Conservation (phyloP, 2,113 vertebrate genomes). For the Galeopterus variegatus region DNA sequence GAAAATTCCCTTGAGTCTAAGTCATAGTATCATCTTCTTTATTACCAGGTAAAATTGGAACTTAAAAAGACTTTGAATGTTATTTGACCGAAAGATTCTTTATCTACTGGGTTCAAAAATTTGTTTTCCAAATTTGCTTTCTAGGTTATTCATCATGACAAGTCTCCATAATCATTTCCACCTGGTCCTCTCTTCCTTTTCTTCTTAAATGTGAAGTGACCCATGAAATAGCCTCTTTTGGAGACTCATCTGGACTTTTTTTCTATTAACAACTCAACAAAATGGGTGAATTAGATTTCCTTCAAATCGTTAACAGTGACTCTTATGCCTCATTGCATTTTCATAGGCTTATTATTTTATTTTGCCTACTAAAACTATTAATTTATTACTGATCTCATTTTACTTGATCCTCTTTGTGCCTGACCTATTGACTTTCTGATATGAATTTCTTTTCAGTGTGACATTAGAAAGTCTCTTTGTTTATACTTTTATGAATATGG, state of each 20-base stretch:
- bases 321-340: background rate
- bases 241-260: background rate
- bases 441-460: background rate
- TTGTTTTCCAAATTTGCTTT: background rate
- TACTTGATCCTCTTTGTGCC: background rate
- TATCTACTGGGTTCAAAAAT: background rate
- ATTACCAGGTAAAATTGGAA: background rate
- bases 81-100: background rate
- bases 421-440: background rate
- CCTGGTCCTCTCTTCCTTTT: background rate
- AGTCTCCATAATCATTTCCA: background rate
- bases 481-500: background rate
- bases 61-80: background rate
- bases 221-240: background rate
- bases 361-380: background rate
- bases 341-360: background rate
- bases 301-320: background rate
- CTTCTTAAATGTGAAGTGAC: background rate
- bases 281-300: background rate
- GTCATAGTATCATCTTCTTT: background rate
- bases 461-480: background rate
- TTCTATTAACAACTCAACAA: background rate
- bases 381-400: background rate
- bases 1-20: background rate
- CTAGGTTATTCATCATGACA: background rate